phyloP scores from a whole-genome alignment of 2,113 vertebrate genomes.

The Aramus guarauna region DNA sequence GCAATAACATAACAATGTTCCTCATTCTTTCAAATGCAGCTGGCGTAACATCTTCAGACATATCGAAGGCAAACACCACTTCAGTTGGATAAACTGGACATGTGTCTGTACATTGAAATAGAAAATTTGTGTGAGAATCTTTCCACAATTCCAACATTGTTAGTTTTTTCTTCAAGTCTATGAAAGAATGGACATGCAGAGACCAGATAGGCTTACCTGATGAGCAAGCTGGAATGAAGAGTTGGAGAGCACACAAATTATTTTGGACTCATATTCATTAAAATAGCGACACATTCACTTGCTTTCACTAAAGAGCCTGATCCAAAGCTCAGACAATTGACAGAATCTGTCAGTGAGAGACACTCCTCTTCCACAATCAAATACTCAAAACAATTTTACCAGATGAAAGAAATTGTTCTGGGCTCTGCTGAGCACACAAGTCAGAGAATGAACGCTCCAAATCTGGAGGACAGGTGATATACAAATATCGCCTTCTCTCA shows the following conservation, averaged over 20 bases:
- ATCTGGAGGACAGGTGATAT: neutral
- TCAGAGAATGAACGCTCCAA: neutral
- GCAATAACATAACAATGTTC: slow-evolving; percentile 66
- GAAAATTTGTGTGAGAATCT: neutral
- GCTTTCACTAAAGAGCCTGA: neutral
- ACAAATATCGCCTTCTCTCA: neutral
- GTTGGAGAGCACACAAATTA: neutral
- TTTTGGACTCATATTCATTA: neutral
- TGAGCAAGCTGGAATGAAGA: slow-evolving; percentile 63
- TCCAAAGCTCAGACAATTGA: neutral
- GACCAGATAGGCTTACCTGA: slow-evolving; percentile 39
- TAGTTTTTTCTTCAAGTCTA: neutral
- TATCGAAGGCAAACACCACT: slow-evolving; percentile 85
- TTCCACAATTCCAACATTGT: neutral
- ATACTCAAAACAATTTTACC: neutral
- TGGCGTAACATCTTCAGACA: slow-evolving; percentile 75
- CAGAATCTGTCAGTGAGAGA: neutral
- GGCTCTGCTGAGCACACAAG: neutral
- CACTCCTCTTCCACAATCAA: neutral
- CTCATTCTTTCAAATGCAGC: slow-evolving; percentile 83
- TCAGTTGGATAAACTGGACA: slow-evolving; percentile 85
- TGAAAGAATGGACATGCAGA: neutral
- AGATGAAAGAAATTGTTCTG: neutral
- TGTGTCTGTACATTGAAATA: slow-evolving; percentile 41
- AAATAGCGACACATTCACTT: neutral